Evolutionary conservation across 1,140 invertebrate species (phyloP).

Genomic region (Ips typographus): DNA sequence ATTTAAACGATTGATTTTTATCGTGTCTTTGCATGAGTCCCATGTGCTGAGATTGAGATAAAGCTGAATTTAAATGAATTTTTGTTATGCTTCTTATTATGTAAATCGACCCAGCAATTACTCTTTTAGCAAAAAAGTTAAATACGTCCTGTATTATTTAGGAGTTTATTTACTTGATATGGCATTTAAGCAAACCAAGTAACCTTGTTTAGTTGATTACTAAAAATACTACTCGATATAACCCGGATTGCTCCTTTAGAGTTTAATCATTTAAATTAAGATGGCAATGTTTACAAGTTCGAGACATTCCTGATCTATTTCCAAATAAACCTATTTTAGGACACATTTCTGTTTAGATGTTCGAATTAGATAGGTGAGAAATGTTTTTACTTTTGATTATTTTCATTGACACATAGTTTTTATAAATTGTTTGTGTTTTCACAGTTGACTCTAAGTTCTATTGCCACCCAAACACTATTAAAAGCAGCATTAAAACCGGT

Average conservation of each 20-base stretch:
- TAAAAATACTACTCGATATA: too few species aligned
- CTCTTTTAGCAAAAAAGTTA: slow-evolving; percentile 34
- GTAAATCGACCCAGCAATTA: slow-evolving; percentile 38
- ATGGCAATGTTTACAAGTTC: slow-evolving; percentile 14
- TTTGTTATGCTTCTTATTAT: slow-evolving; percentile 33
- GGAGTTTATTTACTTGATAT: too few species aligned
- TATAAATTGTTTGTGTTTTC: slow-evolving; percentile 39
- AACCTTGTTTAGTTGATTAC: too few species aligned
- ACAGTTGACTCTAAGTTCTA: slow-evolving; percentile 38
- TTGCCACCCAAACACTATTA: slow-evolving; percentile 38
- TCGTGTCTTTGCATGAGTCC: slow-evolving; percentile 29
- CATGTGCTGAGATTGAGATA: slow-evolving; percentile 25
- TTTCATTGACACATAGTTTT: slow-evolving; percentile 39
- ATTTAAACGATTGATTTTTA: slow-evolving; percentile 32
- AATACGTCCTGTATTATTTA: too few species aligned
- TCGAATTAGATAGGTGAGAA: slow-evolving; percentile 35
- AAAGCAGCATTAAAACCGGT: slow-evolving; percentile 35
- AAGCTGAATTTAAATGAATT: slow-evolving; percentile 32
- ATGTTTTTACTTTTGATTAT: slow-evolving; percentile 38
- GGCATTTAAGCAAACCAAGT: too few species aligned
- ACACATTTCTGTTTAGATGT: slow-evolving; percentile 33
- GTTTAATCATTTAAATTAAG: not conserved
- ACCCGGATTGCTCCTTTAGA: too few species aligned
- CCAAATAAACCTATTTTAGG: slow-evolving; percentile 36
- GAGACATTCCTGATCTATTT: slow-evolving; percentile 21